Evolutionary conservation across 2,888 invertebrate genomes (phyloP).

Genomic region (Rotaria magnacalcarata): DNA sequence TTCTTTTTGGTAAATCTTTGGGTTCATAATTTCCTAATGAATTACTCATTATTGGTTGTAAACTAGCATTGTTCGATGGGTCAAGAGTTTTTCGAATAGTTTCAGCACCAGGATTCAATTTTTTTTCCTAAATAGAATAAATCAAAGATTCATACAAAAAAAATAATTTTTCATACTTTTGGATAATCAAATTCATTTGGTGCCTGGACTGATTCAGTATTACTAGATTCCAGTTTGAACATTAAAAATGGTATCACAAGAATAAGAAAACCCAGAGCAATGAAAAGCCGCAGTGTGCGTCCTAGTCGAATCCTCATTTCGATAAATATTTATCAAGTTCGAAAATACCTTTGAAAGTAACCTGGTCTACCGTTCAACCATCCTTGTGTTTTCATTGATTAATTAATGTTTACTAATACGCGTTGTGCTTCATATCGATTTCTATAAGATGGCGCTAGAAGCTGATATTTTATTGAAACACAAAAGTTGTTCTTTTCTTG

Average conservation of each 20-base stretch:
- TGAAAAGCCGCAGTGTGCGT: background rate
- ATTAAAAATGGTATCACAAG: background rate
- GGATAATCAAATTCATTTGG: background rate
- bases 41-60: conserved; percentile 54
- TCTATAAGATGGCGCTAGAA: background rate
- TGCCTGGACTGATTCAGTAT: background rate
- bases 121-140: background rate
- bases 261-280: background rate
- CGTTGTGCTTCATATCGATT: background rate
- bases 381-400: background rate
- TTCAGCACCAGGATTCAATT: background rate
- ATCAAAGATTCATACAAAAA: background rate
- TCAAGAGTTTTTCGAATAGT: conserved; percentile 47
- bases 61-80: conserved; percentile 43
- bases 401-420: background rate
- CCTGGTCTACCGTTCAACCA: background rate
- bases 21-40: conserved; percentile 76
- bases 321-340: background rate
- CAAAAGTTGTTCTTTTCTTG: too few relatives aligned
- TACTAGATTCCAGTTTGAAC: background rate
- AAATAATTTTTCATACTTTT: background rate
- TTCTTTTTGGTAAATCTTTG: conserved; percentile 53
- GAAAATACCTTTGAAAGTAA: background rate
- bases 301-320: background rate
- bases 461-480: background rate